Conservation (phyloP, 1,140 invertebrate species). For the Reticulitermes speratus region DNA sequence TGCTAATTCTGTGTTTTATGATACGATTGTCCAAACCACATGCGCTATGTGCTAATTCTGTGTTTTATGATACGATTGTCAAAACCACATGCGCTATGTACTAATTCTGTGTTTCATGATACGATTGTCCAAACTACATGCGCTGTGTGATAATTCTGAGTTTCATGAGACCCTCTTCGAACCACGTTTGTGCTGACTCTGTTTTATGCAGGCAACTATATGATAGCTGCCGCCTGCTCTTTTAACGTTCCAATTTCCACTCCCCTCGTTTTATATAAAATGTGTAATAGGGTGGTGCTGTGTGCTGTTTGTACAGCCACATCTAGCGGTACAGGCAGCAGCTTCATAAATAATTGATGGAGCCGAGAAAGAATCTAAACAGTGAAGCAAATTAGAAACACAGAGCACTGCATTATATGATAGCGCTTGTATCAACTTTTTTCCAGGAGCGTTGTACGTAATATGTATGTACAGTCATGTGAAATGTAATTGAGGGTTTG, state of each 20-base stretch:
- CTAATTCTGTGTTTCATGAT: too few species aligned
- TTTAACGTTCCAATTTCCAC: conserved; percentile 10
- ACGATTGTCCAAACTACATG: too few species aligned
- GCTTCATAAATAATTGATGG: conserved; percentile 11
- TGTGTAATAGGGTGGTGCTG: neutral
- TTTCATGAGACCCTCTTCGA: too few species aligned
- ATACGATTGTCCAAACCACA: too few species aligned
- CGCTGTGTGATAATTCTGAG: too few species aligned
- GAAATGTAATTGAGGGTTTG: neutral
- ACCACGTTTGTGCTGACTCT: neutral
- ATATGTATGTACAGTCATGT: neutral
- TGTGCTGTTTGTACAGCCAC: neutral
- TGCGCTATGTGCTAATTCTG: too few species aligned
- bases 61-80: too few species aligned
- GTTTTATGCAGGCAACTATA: neutral
- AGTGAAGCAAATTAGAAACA: conserved; percentile 11
- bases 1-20: too few species aligned
- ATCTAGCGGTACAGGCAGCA: conserved; percentile 3
- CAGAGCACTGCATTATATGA: neutral
- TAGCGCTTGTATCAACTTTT: conserved; percentile 15
- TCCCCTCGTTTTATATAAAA: conserved; percentile 11
- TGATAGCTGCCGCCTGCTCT: neutral
- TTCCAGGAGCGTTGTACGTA: neutral
- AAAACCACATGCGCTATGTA: too few species aligned
- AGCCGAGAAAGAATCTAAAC: conserved; percentile 10